A percentile compares a stretch with the other conserved stretches of the same genome.
Conservation (phyloP, 2,797 vertebrate species). For the Channallabes apus region DNA sequence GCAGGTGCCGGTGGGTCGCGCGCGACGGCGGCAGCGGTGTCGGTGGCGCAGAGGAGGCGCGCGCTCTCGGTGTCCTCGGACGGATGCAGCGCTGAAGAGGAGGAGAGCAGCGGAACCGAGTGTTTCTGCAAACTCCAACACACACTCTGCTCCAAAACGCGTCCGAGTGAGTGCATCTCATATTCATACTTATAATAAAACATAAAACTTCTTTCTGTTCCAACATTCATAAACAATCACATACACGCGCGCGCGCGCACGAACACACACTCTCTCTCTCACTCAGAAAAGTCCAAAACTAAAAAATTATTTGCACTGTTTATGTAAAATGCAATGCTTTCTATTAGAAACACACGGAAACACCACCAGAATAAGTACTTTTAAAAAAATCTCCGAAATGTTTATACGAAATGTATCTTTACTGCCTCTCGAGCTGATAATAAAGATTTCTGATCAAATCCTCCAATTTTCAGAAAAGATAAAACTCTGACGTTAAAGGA, state of each 20-base stretch:
- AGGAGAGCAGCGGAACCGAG: slow-evolving; percentile 51
- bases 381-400: background rate
- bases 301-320: background rate
- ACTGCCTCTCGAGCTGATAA: background rate
- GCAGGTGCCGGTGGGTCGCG: background rate
- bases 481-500: background rate
- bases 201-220: background rate
- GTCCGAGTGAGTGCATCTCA: slow-evolving; percentile 13
- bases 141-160: slow-evolving; percentile 55
- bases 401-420: background rate
- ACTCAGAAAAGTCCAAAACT: background rate
- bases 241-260: background rate
- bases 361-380: background rate
- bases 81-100: slow-evolving; percentile 75
- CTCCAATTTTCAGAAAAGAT: background rate
- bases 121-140: slow-evolving; percentile 74
- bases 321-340: background rate
- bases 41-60: slow-evolving; percentile 65
- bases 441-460: background rate
- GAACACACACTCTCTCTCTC: background rate
- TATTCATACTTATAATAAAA: background rate
- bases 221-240: too few relatives aligned
- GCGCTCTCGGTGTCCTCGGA: slow-evolving; percentile 79
- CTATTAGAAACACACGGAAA: background rate
- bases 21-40: slow-evolving; percentile 35